Evolutionary conservation across 2,113 vertebrate genomes (phyloP).

Genomic region (Trogon melanurus): DNA sequence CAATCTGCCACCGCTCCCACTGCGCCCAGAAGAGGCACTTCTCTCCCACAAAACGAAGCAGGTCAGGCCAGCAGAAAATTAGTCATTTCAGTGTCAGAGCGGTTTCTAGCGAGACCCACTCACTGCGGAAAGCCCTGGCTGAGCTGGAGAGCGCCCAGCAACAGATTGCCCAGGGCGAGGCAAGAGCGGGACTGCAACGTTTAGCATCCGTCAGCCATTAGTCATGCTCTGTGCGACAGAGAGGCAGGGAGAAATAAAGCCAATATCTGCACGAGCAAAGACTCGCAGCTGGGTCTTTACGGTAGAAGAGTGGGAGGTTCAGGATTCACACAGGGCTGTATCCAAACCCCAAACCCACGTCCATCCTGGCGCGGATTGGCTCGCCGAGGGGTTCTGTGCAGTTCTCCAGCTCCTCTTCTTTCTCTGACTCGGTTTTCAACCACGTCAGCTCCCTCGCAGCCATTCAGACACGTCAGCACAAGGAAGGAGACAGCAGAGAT

Average conservation of each 20-base stretch:
- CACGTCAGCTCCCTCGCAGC: background rate
- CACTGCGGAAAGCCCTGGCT: background rate
- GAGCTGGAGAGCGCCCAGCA: background rate
- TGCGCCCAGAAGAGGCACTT: background rate
- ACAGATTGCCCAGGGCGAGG: background rate
- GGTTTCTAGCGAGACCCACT: background rate
- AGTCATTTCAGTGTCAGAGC: background rate
- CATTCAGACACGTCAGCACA: accelerated
- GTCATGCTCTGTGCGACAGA: background rate
- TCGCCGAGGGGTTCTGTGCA: background rate
- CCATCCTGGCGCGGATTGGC: too few relatives aligned
- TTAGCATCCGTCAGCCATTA: background rate
- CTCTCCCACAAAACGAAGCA: background rate
- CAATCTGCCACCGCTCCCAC: background rate
- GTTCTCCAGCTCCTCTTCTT: background rate
- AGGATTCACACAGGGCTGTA: background rate
- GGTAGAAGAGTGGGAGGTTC: accelerated
- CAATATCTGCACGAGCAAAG: background rate
- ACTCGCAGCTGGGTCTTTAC: accelerated
- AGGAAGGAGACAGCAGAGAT: background rate
- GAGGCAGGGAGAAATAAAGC: background rate
- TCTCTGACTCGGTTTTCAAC: background rate
- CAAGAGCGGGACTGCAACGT: accelerated
- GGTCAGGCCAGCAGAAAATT: background rate
- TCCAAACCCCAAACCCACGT: background rate